phyloP scores from a whole-genome alignment of 2,113 vertebrate species.

The Callocephalon fimbriatum region DNA sequence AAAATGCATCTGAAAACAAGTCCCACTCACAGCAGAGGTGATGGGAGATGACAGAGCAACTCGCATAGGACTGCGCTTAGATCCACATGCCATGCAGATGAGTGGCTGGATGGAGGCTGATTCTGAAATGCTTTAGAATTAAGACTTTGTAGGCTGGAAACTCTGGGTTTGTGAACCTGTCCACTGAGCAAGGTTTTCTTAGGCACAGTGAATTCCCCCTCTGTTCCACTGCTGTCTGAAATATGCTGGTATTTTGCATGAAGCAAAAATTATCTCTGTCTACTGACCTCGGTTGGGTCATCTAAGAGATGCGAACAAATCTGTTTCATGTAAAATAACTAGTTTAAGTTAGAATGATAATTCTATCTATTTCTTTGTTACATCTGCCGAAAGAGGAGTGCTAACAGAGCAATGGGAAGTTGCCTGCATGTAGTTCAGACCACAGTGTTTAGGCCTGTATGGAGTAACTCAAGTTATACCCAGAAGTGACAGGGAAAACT shows the following conservation, averaged over 20 bases:
- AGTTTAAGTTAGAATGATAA: not conserved
- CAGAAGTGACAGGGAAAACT: not conserved
- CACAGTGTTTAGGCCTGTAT: not conserved
- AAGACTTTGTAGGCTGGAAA: not conserved
- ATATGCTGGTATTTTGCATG: not conserved
- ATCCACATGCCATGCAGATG: not conserved
- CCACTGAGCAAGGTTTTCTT: not conserved
- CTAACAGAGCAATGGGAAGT: not conserved
- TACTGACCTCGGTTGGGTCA: not conserved
- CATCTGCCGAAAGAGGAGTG: not conserved
- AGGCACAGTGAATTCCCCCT: not conserved
- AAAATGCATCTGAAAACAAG: not conserved
- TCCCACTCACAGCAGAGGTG: rapidly evolving
- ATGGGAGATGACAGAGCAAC: not conserved
- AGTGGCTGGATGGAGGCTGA: not conserved
- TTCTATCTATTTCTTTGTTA: not conserved
- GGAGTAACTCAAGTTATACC: not conserved
- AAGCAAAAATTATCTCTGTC: not conserved
- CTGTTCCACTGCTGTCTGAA: not conserved
- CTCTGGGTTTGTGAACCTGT: not conserved
- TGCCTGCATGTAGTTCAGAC: not conserved
- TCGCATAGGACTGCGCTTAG: not conserved
- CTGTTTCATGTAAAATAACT: not conserved
- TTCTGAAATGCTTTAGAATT: not conserved
- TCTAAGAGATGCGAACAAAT: not conserved